Evolutionary conservation across 2,113 vertebrate genomes (phyloP).

Genomic region (Pycnonotus jocosus): DNA sequence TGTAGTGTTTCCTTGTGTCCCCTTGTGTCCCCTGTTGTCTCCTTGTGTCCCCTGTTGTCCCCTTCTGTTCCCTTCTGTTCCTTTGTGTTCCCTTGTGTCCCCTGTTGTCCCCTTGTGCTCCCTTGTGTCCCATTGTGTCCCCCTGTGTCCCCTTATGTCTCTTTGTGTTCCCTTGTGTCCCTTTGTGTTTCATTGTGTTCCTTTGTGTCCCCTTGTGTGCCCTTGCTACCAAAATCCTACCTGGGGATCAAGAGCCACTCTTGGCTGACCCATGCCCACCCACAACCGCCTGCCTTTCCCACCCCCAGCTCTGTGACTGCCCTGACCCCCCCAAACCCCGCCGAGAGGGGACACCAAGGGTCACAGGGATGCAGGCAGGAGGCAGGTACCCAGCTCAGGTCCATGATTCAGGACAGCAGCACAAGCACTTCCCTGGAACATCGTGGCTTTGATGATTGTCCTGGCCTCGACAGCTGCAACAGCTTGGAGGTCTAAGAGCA

Average conservation of each 20-base stretch:
- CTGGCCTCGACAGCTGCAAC: not conserved
- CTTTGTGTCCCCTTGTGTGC: too few species aligned
- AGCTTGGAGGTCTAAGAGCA: not conserved
- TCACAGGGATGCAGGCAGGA: rapidly evolving
- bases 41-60: too few species aligned
- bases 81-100: too few species aligned
- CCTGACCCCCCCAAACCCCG: not conserved
- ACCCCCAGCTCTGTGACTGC: rapidly evolving
- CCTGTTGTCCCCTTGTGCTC: too few species aligned
- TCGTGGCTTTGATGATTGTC: not conserved
- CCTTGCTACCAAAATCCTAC: too few species aligned
- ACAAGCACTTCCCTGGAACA: rapidly evolving
- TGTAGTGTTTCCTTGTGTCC: too few species aligned
- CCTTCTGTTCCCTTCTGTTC: too few species aligned
- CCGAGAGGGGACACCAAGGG: not conserved
- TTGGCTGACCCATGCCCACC: rapidly evolving
- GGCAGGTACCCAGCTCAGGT: rapidly evolving
- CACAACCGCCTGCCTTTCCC: not conserved
- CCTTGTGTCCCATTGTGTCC: too few species aligned
- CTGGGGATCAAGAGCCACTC: not conserved
- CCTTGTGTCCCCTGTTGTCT: too few species aligned
- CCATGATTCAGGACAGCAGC: rapidly evolving
- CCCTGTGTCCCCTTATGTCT: too few species aligned
- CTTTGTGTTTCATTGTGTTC: too few species aligned
- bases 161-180: too few species aligned